Evolutionary conservation across 2,113 vertebrate genomes (phyloP), one percentile per base, ranked within the genome.

Genomic region (Petroica traversi): DNA sequence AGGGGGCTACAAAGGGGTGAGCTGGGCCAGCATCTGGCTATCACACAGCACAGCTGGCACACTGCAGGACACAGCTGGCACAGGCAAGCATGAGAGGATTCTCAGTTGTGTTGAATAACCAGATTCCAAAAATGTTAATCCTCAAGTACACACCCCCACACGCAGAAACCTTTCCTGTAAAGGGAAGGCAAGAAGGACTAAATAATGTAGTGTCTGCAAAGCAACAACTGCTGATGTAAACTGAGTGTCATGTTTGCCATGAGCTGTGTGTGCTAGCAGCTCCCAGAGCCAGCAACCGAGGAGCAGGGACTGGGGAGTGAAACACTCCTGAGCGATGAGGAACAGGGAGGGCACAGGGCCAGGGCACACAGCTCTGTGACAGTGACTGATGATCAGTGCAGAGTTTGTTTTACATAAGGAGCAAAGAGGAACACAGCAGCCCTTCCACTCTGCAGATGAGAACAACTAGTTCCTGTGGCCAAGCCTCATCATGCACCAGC

Each of bases 221-320:
- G 24, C 11, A 82, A 7, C 4, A 73, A 15, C 11, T 38, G 28
- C 64, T 55, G 46, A 26, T 17, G 26, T 45, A 51, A 51, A 22
- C 16, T 4, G 38, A 77, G 38, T 19, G 24, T 17, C 8, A 0
- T 11, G n/a, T 4, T 49, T 31, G 24, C 54, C 29, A 2, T 5
- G 26, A 41, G 38, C 25, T 73, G 20, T 55, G 43, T 43, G 33
- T 52, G 72, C 28, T 33, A n/a, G 13, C 45, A 34, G 57, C 43
- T 2, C 51, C 19, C 14, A 54, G 45, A 54, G 46, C 18, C 76
- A 40, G 62, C 0, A 0, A 20, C 26, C 5, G 4, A 17, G 1
- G 28, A 81, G 25, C 41, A 61, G 58, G 34, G 18, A 43, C 26
- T 2, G 13, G 22, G 54, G 16, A 52, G 17, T 6, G 49, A 64